Conservation (phyloP, 2,797 vertebrate species). For the Amblyopsis hoosieri region DNA sequence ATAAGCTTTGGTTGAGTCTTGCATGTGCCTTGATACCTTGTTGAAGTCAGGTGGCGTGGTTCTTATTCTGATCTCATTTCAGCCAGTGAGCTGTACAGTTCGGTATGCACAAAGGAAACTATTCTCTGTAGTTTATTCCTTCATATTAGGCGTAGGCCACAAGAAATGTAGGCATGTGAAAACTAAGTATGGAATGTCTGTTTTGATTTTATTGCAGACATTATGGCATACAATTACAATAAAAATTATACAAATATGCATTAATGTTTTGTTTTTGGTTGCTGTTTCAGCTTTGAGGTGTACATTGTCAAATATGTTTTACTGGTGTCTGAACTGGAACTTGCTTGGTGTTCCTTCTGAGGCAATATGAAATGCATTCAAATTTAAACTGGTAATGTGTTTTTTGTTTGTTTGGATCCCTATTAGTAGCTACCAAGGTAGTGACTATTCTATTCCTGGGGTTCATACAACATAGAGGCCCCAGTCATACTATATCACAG, state of each 20-base stretch:
- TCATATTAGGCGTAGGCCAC: too few relatives aligned
- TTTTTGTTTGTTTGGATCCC: too few relatives aligned
- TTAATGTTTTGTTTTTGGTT: too few relatives aligned
- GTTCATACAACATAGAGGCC: too few relatives aligned
- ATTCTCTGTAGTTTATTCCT: background rate
- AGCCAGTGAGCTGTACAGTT: background rate
- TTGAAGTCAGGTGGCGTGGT: background rate
- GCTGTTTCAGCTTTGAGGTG: too few relatives aligned
- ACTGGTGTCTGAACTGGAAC: background rate
- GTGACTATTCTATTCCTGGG: too few relatives aligned
- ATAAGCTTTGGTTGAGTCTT: constrained; percentile 24
- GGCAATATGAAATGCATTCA: background rate
- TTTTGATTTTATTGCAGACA: too few relatives aligned
- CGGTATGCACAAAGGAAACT: background rate
- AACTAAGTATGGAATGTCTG: background rate
- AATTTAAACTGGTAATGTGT: constrained; percentile 9
- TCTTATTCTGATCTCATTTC: background rate
- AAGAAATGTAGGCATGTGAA: background rate
- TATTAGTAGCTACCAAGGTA: too few relatives aligned
- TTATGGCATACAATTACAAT: too few relatives aligned
- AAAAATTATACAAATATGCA: too few relatives aligned
- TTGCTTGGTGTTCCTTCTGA: constrained; percentile 3
- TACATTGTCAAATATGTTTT: too few relatives aligned
- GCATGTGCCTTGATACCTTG: constrained; percentile 10
- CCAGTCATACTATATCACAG: too few relatives aligned